These are phyloP conservation scores for Autographa gamma DNA, from an alignment of 2,888 invertebrate species.

Conservation along the genomic window DNA sequence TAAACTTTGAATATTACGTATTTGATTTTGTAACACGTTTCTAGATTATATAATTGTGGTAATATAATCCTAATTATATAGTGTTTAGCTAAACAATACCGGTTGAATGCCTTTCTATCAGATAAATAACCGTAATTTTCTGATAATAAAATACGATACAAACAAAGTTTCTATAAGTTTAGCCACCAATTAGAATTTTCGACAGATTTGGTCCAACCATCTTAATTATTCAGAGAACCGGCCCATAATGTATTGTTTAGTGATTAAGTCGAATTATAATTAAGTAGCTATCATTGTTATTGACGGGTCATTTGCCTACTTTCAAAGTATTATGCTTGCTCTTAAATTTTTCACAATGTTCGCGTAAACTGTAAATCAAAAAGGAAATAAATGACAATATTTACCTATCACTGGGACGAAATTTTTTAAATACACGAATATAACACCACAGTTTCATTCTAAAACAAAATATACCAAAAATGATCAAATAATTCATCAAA, in stretches of 20 bases:
- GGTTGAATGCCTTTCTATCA: not conserved
- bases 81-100: not conserved
- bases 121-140: conserved; percentile 19
- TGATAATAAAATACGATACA: conserved; percentile 14
- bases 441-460: not conserved
- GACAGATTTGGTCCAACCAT: conserved; percentile 31
- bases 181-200: conserved; percentile 40
- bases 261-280: not conserved
- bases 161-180: conserved; percentile 43
- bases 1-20: too few relatives aligned
- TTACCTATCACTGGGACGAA: too few relatives aligned
- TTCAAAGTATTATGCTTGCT: not conserved
- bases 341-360: too few relatives aligned
- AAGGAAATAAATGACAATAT: too few relatives aligned
- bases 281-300: not conserved
- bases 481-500: conserved; percentile 37
- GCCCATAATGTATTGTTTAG: not conserved
- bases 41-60: not conserved
- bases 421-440: not conserved
- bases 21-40: not conserved
- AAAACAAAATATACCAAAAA: conserved; percentile 5
- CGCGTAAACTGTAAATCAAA: too few relatives aligned
- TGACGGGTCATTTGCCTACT: not conserved
- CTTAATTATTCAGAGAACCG: conserved; percentile 39
- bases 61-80: not conserved